phyloP scores from a whole-genome alignment of 2,113 vertebrate genomes.

The Channa maculata region DNA sequence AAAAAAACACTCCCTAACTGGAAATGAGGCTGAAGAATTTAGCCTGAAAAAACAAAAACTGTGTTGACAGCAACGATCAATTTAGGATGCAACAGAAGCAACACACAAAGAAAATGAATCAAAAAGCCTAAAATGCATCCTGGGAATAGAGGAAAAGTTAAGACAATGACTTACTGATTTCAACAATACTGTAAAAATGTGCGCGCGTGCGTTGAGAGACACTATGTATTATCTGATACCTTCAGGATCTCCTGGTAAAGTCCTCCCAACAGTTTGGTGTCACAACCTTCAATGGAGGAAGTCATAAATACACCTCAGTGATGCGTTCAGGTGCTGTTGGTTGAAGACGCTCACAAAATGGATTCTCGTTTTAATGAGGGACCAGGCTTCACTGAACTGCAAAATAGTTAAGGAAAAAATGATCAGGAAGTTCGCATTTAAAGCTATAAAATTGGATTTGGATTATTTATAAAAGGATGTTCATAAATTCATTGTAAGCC shows the following conservation, averaged over 20 bases:
- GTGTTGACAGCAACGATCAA: too few species aligned
- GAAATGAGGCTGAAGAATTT: neutral
- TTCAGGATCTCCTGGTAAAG: conserved; percentile 37
- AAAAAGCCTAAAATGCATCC: neutral
- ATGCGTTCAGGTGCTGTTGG: conserved; percentile 47
- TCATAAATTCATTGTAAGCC: neutral
- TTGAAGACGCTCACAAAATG: too few species aligned
- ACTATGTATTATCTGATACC: conserved; percentile 39
- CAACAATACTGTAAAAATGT: too few species aligned
- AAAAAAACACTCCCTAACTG: too few species aligned
- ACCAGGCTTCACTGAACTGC: conserved; percentile 1
- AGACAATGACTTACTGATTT: too few species aligned
- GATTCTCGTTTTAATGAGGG: neutral
- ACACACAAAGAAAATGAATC: neutral
- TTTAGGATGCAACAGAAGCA: too few species aligned
- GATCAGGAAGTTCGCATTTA: neutral
- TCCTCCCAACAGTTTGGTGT: conserved; percentile 1
- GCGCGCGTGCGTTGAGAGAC: conserved; percentile 1
- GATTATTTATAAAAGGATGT: neutral
- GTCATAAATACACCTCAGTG: conserved; percentile 50
- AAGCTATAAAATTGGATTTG: too few species aligned
- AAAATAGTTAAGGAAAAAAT: neutral
- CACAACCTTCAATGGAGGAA: conserved; percentile 46
- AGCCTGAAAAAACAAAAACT: neutral
- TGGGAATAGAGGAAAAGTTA: neutral